Evolutionary conservation across 2,797 vertebrate genomes (phyloP), one percentile per base, ranked within the genome.

Genomic region (Typhlichthys subterraneus): DNA sequence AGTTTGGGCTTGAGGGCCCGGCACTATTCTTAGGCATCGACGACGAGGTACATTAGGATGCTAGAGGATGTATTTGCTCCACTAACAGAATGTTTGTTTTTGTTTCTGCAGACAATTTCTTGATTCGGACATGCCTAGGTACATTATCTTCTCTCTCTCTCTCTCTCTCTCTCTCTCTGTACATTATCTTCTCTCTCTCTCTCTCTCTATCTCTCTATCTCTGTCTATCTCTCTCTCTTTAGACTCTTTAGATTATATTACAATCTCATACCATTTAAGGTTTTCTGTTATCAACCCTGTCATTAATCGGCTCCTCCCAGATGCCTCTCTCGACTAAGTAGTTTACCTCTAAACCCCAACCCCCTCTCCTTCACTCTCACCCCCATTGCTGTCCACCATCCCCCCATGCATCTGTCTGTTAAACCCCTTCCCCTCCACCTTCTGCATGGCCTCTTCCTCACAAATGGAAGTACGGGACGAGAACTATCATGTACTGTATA

Each of bases 101-200:
- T 98, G 94, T 95, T 95, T 97, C 94, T 76, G 89, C 97, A 99
- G 97, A 97, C 97, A 99, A 94, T 99, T 99, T 98, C 97, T 99
- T 98, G 97, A 99, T 97, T 98, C 95, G 94, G 97, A 99, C 95
- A 96, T 98, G 93, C 17, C 54, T 31, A 23, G 13, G 17, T 56
- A n/a, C 54, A 33, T 56, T 1, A 10, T 1, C 19, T 0, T 19
- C 23, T 23, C 23, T 23, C 23, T 23, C 23, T 2, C 12, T 6
- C 12, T 33, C 53, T 31, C 52, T 13, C 6, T 29, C 54, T 56
- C 13, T 56, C 29, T 33, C 33, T 56, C 29, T 29, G 53, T 29
- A 19, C 1, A 4, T 12, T 47, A 12, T 1, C 46, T 47, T 0
- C 48, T 49, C 10, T 49, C 53, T 33, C 53, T 33, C 50, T 19